Evolutionary conservation across 2,888 invertebrate genomes (phyloP), one percentile per base, ranked within the genome.

Genomic region (Rhagonycha lutea): DNA sequence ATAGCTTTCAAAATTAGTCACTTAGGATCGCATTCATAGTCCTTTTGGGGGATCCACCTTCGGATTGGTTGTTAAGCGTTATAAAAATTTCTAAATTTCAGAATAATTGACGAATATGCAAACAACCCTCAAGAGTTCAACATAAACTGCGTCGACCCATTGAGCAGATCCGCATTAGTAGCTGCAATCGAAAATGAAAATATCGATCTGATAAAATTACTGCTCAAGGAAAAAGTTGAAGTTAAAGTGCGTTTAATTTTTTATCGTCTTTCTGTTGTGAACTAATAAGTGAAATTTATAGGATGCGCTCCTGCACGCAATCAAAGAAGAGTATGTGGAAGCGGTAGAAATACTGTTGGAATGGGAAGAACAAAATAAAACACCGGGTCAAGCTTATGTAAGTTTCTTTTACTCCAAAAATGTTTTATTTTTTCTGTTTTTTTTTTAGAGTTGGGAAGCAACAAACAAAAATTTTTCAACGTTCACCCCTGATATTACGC

Each of bases 181-280:
- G 95, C 98, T 0, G 98, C 98, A 72, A 98, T 99, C 78, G 98
- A 99, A 88, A 98, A 98, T 89, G 98, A 99, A 88, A 98, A 98
- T 87, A 94, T 96, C 78, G 98, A 98, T 84, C 91, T 99, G 74
- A 96, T 98, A 79, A 93, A 92, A 76, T 87, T 97, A 32, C 90
- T 99, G 28, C 90, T 99, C 67, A 91, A 92, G 12, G 90, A 93
- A 83, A 94, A 95, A 70, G 96, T 98, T 78, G 92, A 94, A 88
- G 95, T 97, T 73, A 95, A 95, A 89, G 94, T 47, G 47, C 47
- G 47, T 76, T 4, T 18, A 47, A 7, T 7, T 47, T 47, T 47
- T 47, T n/a, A 47, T 29, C 26, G 65, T 12, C 0, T 70, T 68
- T 5, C 2, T 5, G 11, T 61, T 61, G 14, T 61, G 9, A 28